A percentile compares a stretch with the other conserved stretches of the same genome.
These are phyloP conservation scores for Drosophila auraria DNA, from an alignment of 1,140 invertebrate species.

Conservation along the genomic window DNA sequence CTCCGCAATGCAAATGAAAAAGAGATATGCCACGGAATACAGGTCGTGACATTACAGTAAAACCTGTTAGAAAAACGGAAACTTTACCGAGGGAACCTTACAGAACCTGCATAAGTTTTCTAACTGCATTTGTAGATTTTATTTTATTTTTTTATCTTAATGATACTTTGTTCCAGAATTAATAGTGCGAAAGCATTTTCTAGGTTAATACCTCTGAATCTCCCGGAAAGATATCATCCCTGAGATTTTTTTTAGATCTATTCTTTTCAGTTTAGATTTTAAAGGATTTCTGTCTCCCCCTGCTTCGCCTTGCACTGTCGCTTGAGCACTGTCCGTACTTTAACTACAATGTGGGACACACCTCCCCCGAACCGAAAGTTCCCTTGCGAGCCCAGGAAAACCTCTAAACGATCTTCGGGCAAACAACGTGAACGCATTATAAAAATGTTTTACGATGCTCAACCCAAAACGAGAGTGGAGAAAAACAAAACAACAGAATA, in stretches of 20 bases:
- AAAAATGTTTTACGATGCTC: constrained; percentile 80
- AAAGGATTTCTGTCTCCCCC: neutral
- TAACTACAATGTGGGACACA: constrained; percentile 14
- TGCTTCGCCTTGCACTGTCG: neutral
- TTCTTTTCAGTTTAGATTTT: neutral
- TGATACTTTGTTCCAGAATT: neutral
- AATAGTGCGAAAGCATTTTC: neutral
- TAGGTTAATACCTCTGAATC: no score
- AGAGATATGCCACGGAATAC: constrained; percentile 2
- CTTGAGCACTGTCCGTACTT: neutral
- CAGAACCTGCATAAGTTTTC: neutral
- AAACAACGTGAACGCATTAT: constrained; percentile 69
- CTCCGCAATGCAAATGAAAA: constrained; percentile 60
- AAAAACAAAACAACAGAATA: constrained; percentile 34
- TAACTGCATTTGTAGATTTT: accelerated
- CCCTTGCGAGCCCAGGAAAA: constrained; percentile 1
- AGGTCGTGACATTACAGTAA: constrained; percentile 26
- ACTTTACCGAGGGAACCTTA: neutral
- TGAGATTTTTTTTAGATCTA: no score
- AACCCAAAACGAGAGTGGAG: constrained; percentile 19
- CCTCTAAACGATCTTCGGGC: constrained; percentile 45
- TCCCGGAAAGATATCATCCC: no score
- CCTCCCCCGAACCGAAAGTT: neutral
- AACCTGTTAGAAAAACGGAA: constrained; percentile 1
- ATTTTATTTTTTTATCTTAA: neutral